Percentiles rank a stretch among this genome's conserved stretches.
These are phyloP conservation scores for Nemotelus nigrinus DNA, from an alignment of 2,888 invertebrate genomes.

Conservation along the genomic window DNA sequence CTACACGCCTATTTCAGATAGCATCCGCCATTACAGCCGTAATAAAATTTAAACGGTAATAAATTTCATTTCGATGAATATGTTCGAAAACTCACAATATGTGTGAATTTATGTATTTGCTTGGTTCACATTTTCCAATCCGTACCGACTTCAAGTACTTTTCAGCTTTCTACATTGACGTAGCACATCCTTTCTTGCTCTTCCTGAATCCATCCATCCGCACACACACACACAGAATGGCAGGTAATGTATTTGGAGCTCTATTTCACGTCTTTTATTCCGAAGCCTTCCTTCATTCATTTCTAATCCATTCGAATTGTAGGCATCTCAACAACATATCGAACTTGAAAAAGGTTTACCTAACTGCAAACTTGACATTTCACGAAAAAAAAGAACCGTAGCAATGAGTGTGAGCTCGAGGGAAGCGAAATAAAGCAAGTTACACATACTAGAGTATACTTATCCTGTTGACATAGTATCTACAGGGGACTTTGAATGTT, in stretches of 20 bases:
- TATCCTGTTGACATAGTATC: no score
- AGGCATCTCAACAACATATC: slow-evolving; percentile 27
- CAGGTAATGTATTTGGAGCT: neutral
- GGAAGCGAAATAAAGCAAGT: no score
- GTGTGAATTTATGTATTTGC: neutral
- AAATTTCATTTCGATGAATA: slow-evolving; percentile 37
- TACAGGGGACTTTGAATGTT: neutral
- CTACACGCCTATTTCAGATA: no score
- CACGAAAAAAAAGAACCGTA: neutral
- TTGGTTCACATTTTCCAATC: neutral
- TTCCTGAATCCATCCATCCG: neutral
- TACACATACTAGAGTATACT: no score
- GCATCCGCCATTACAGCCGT: neutral
- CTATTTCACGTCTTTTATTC: neutral
- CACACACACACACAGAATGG: neutral
- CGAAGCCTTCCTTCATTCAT: neutral
- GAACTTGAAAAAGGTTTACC: slow-evolving; percentile 26
- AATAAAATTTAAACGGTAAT: slow-evolving; percentile 35
- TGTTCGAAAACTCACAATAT: neutral
- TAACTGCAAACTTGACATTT: slow-evolving; percentile 25
- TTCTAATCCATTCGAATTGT: slow-evolving; percentile 12
- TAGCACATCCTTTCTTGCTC: no score
- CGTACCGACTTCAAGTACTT: no score
- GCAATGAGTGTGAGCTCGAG: no score
- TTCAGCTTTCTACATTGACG: no score